Base-by-base conservation (phyloP, 2,888 invertebrate species). In the Trichopoda pennipes region DNA sequence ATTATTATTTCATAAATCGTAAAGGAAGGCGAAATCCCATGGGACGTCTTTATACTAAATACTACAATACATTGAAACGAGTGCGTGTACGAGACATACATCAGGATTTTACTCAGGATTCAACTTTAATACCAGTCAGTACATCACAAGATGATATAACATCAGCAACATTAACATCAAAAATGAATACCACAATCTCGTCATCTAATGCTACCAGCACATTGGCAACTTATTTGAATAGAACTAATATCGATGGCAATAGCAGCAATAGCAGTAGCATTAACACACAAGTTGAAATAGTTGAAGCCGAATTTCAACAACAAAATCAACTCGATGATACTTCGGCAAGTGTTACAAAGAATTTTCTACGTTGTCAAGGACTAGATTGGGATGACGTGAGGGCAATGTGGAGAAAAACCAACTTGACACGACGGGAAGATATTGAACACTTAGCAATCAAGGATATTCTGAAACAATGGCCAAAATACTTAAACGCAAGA, bases 1-100 rank as follows among this genome's bases (percentile, higher is more conserved):
- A 85, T 61, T 85, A 85, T 63, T 85, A 84, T 64, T 85, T 80
- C 55, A 85, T 85, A 19, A 81, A 80, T 76, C 83, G 84, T 38
- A 75, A 77, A 47, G 84, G 84, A 49, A 85, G 80, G 58, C 79
- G 84, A 32, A 85, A 85, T 76, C 85, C 84, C 28, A 78, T 78
- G 58, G 85, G 85, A 6, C 84, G 84, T 0, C 84, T 85, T 21
- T 85, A 85, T 56, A 84, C 84, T 12, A 82, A 83, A 53, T 85
- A 85, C 38, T 80, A 81, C 16, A 82, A 84, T 23, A 81, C 84
- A 8, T 56, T 79, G 17, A 84, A 84, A 32, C 61, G 82, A 58
- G 64, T 74, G 42, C 74, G 82, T 12, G 74, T 83, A 4, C 70
- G 82, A 44, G 79, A 82, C 28, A 83, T 78, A 56, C 80, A 80